Evolutionary conservation across 2,888 invertebrate genomes (phyloP), one percentile per base, ranked within the genome.

Genomic region (Hirtodrosophila alboralis): DNA sequence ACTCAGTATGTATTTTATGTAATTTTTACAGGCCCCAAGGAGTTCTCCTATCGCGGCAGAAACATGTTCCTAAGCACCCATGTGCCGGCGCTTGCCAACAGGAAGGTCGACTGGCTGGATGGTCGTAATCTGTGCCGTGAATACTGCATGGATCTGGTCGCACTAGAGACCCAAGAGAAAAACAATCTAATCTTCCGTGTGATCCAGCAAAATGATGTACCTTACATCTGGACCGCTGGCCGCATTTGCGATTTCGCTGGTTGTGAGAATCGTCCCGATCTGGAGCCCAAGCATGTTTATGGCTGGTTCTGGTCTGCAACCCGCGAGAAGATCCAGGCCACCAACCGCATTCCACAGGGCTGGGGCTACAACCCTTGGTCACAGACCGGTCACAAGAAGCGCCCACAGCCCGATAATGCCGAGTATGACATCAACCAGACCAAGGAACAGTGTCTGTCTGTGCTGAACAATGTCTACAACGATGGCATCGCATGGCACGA

Each of bases 301-400:
- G 97, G 97, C 36, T 97, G 97, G 97, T 97, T 97, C 93, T 97
- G 97, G 97, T 96, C 96, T 12, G 95, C 96, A 38, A 96, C 96
- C 87, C 93, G 96, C 60, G 96, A 95, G 90, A 96, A 96, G 93
- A 93, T 97, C 90, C 91, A 95, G 34, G 95, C 96, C 34, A 96
- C 96, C 81, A 96, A 95, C 91, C 93, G 94, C 91, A 93, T 90
- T 78, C 91, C 91, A 75, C 89, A 88, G 64, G 90, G 91, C 10
- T 91, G 91, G 91, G 93, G 94, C 75, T 96, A 95, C 93, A 96
- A 96, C 91, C 96, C 96, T 8, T 96, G 96, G 96, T 96, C 96
- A 1, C 94, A 95, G 88, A 96, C 96, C 40, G 97, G 97, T 4
- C 96, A 96, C 93, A 96, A 96, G 92, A 96, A 96, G 91, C 92